Conservation (phyloP, 2,113 vertebrate species). For the Prionailurus viverrinus region DNA sequence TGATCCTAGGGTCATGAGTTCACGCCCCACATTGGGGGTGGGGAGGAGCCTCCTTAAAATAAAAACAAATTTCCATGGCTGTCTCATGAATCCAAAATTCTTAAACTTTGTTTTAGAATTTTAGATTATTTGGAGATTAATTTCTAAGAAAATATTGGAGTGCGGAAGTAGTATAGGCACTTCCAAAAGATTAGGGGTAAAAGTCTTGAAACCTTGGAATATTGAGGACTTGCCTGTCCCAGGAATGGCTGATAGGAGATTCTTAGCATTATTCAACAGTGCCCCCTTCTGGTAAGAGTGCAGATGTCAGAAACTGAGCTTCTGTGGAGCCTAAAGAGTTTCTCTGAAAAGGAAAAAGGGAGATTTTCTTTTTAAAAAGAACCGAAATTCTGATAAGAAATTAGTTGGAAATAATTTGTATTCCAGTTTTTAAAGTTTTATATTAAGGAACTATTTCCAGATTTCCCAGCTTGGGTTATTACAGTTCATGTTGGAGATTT, state of each 20-base stretch:
- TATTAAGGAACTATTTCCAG: neutral
- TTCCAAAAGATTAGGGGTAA: neutral
- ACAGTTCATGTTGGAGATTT: neutral
- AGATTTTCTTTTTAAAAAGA: conserved; percentile 21
- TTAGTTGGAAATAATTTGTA: neutral
- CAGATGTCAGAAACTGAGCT: neutral
- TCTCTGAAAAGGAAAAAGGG: neutral
- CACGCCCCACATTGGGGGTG: neutral
- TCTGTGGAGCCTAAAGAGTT: neutral
- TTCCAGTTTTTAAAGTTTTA: neutral
- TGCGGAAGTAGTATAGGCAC: neutral
- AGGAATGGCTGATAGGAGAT: neutral
- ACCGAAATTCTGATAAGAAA: conserved; percentile 13
- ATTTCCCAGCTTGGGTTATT: neutral
- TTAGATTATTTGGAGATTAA: conserved; percentile 39
- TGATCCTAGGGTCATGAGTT: neutral
- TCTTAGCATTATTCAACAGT: neutral
- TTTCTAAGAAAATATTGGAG: neutral
- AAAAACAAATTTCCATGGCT: neutral
- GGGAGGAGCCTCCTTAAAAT: neutral
- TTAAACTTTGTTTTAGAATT: conserved; percentile 36
- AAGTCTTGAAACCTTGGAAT: neutral
- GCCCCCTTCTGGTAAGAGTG: conserved; percentile 64
- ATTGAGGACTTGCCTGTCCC: neutral
- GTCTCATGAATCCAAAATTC: neutral